Evolutionary conservation across 92 coral and sea anemone species (phyloP), one percentile per base, ranked within the genome.

Genomic region (Umimayanthus kanabou): DNA sequence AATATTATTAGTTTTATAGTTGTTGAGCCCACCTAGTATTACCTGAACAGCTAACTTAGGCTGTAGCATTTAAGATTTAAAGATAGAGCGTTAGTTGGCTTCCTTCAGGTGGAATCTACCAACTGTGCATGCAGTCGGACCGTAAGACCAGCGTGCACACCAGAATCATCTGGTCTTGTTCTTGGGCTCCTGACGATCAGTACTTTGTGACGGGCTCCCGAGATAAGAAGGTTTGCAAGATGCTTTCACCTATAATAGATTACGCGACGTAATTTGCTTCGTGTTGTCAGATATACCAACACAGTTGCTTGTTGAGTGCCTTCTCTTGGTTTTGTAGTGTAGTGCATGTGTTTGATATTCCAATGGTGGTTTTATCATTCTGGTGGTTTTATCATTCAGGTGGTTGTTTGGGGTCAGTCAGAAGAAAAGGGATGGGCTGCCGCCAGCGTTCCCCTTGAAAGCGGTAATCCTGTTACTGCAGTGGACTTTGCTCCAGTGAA

Each of bases 161-260:
- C 70, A 86, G 99, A 74, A 93, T 97, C 23, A 97, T 97, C 81
- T 97, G 99, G 99, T 93, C 98, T 26, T 97, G 98, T 88, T 92
- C 99, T 0, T 97, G 99, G 99, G 89, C 94, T n/a, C 70, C 77
- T 22, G 97, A 97, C 73, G 99, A 94, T 67, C 49, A 57, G 67
- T 91, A 90, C 84, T 95, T 97, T 76, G 85, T 91, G 25, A 97
- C 99, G 22, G 99, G 97, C 14, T 97, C 99, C 74, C 90, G 99
- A 78, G 99, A 97, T 90, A 97, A 95, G 83, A 97, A 97, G 96
- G 99, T 97, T 55, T 53, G 58, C 58, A 53, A 13, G 18, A 13
- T 53, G 18, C 18, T 53, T 53, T 15, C 13, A 53, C 0, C 58
- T 0, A 13, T 9, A 53, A 47, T 2, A 13, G 58, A 53, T 53